These are phyloP conservation scores for Drosophila serrata DNA, from an alignment of 1,140 invertebrate genomes.

Conservation along the genomic window DNA sequence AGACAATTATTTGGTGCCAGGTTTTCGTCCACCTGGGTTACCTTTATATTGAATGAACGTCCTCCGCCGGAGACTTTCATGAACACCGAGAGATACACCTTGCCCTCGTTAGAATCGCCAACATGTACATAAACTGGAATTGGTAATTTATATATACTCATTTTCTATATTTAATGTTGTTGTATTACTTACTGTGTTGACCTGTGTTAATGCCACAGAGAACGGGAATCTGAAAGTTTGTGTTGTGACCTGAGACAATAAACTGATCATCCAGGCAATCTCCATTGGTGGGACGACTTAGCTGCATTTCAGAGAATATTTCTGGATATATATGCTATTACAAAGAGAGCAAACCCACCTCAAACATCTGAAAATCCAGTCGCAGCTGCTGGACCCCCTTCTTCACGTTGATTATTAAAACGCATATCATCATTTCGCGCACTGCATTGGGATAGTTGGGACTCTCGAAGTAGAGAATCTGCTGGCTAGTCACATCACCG, in stretches of 20 bases:
- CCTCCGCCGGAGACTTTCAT: slow-evolving; percentile 86
- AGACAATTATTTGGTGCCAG: slow-evolving; percentile 88
- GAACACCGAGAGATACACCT: slow-evolving; percentile 89
- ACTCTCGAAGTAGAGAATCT: slow-evolving; percentile 88
- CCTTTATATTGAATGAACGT: slow-evolving; percentile 89
- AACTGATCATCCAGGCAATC: slow-evolving; percentile 90
- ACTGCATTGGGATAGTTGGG: slow-evolving; percentile 86
- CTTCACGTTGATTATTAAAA: slow-evolving; percentile 88
- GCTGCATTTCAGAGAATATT: slow-evolving; percentile 79
- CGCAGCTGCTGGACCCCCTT: slow-evolving; percentile 88
- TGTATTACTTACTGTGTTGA: slow-evolving; percentile 88
- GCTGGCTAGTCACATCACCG: slow-evolving; percentile 86
- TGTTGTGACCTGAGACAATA: slow-evolving; percentile 89
- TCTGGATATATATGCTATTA: background rate
- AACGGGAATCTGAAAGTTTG: slow-evolving; percentile 89
- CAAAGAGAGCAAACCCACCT: slow-evolving; percentile 85
- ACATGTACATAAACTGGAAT: slow-evolving; percentile 90
- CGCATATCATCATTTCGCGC: slow-evolving; percentile 86
- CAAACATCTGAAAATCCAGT: slow-evolving; percentile 90
- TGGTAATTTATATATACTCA: background rate
- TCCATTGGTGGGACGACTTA: slow-evolving; percentile 89
- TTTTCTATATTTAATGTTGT: background rate
- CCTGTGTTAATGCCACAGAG: slow-evolving; percentile 91
- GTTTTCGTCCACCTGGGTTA: slow-evolving; percentile 86
- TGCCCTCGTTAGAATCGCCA: slow-evolving; percentile 86